Evolutionary conservation across 2,797 vertebrate species (phyloP).

Genomic region (Geotrypetes seraphini): DNA sequence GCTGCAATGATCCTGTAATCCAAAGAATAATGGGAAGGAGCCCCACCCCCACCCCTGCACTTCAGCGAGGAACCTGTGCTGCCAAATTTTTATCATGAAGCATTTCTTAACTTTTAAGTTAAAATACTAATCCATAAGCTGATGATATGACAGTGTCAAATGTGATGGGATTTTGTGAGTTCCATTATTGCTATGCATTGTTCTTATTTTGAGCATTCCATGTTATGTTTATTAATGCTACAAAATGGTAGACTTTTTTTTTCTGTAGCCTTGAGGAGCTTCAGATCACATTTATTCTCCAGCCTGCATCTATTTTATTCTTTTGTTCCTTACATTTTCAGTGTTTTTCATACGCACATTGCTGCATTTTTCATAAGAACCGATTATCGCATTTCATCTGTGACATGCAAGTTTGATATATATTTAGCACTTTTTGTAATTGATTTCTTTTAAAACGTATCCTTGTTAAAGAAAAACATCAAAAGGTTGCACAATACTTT

Average conservation of each 20-base stretch:
- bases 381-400: too few species aligned
- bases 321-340: too few species aligned
- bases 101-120: constrained; percentile 63
- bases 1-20: constrained; percentile 34
- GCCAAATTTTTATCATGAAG: constrained; percentile 46
- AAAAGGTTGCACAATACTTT: too few species aligned
- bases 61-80: constrained; percentile 16
- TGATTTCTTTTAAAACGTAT: too few species aligned
- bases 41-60: too few species aligned
- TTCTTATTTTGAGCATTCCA: constrained; percentile 44
- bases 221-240: constrained; percentile 68
- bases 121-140: constrained; percentile 71
- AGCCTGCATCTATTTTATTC: too few species aligned
- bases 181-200: constrained; percentile 68
- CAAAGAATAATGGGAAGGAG: constrained; percentile 24
- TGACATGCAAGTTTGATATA: too few species aligned
- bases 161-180: constrained; percentile 65
- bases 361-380: too few species aligned
- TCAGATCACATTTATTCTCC: too few species aligned
- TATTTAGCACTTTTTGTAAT: too few species aligned
- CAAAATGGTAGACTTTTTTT: constrained; percentile 42
- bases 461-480: too few species aligned
- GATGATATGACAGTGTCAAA: constrained; percentile 58
- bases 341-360: too few species aligned
- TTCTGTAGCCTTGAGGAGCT: constrained; percentile 47